Conservation (phyloP, 2,797 vertebrate species). For the Furcifer pardalis region DNA sequence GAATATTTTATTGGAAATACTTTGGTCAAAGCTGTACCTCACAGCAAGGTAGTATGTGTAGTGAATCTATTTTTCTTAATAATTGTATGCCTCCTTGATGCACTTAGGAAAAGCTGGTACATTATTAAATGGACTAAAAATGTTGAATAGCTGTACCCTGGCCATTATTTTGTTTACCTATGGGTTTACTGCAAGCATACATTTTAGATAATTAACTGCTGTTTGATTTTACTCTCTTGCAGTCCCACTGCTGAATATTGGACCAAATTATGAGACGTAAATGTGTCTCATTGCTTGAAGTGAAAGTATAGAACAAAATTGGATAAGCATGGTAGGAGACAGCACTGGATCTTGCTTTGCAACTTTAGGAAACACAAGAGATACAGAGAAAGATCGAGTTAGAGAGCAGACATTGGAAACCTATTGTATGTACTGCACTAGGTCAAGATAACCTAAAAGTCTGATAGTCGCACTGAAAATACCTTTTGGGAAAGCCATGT, state of each 20-base stretch:
- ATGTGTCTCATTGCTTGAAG: not conserved
- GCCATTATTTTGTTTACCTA: slow-evolving; percentile 45
- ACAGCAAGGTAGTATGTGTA: slow-evolving; percentile 62
- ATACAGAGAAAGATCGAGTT: no score
- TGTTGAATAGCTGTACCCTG: slow-evolving; percentile 33
- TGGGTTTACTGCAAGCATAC: slow-evolving; percentile 18
- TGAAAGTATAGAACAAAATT: slow-evolving; percentile 8
- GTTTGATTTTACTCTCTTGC: slow-evolving; percentile 32
- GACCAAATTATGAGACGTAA: slow-evolving; percentile 33
- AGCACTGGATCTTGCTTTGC: slow-evolving; percentile 38
- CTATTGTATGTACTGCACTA: not conserved
- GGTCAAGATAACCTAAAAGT: slow-evolving; percentile 2
- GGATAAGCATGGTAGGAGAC: slow-evolving; percentile 47
- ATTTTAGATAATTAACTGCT: slow-evolving; percentile 58
- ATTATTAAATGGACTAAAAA: slow-evolving; percentile 37
- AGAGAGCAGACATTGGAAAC: no score
- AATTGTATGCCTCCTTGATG: slow-evolving; percentile 51
- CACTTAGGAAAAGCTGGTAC: slow-evolving; percentile 46
- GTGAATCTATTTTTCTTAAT: slow-evolving; percentile 54
- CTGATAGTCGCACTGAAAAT: slow-evolving; percentile 33
- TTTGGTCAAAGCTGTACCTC: slow-evolving; percentile 49
- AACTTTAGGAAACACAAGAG: not conserved
- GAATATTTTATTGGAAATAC: slow-evolving; percentile 65
- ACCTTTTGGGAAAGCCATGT: not conserved
- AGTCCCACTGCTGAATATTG: not conserved